Percentiles rank a stretch among this genome's conserved stretches.
phyloP scores from a whole-genome alignment of 1,140 invertebrate species.

The Dinoponera quadriceps region DNA sequence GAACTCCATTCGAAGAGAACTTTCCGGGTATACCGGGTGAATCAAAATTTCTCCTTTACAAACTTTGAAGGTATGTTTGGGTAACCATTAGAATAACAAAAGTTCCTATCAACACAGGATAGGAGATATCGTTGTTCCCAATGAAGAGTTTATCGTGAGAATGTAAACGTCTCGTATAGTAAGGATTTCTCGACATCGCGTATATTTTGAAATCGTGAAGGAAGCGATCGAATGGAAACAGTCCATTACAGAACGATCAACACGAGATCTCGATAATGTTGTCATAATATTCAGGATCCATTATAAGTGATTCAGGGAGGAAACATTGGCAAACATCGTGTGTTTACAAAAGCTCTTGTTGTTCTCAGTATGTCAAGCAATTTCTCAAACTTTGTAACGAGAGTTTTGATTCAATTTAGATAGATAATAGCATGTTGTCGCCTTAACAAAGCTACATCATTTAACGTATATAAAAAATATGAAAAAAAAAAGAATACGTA shows the following conservation, averaged over 20 bases:
- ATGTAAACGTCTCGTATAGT: not conserved
- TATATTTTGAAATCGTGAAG: slow-evolving; percentile 9
- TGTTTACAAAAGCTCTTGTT: slow-evolving; percentile 24
- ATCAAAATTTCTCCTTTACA: slow-evolving; percentile 19
- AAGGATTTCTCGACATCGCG: not conserved
- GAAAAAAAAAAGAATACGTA: too few species aligned
- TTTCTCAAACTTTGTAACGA: slow-evolving; percentile 13
- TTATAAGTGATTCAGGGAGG: slow-evolving; percentile 6
- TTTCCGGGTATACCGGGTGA: not conserved
- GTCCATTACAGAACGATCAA: not conserved
- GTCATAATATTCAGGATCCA: not conserved
- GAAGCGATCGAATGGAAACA: not conserved
- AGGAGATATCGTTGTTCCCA: not conserved
- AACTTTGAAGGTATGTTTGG: slow-evolving; percentile 17
- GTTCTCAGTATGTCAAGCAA: not conserved
- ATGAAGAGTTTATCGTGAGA: not conserved
- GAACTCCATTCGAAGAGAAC: not conserved
- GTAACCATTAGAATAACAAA: slow-evolving; percentile 30
- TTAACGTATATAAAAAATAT: too few species aligned
- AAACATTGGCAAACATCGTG: slow-evolving; percentile 4
- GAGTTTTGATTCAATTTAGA: slow-evolving; percentile 1
- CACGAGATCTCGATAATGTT: not conserved
- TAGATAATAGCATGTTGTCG: not conserved
- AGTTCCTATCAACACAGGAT: slow-evolving; percentile 13
- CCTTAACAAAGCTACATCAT: not conserved